Percentiles rank a stretch among this genome's conserved stretches.
Evolutionary conservation across 2,797 vertebrate species (phyloP).

Genomic region (Siniperca undulata): DNA sequence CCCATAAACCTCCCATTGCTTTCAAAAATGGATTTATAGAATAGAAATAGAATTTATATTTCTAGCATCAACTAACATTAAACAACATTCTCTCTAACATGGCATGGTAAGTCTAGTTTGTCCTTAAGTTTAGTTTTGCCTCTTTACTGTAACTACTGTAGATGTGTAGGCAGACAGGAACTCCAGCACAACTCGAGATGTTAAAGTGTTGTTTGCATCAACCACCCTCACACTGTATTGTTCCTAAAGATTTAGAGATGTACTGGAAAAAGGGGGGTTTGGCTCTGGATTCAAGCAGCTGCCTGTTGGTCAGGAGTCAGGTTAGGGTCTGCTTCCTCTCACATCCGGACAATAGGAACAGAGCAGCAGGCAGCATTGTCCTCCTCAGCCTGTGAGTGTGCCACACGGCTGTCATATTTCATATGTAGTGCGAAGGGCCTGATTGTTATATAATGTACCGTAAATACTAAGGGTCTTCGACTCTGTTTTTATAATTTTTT

Average conservation of each 20-base stretch:
- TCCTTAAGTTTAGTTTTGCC: slow-evolving; percentile 5
- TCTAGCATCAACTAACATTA: neutral
- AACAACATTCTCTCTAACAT: neutral
- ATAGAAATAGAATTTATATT: neutral
- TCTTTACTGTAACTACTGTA: slow-evolving; percentile 24
- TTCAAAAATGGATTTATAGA: neutral
- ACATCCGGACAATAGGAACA: slow-evolving; percentile 80
- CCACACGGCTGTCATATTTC: slow-evolving; percentile 36
- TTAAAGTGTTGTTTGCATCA: slow-evolving; percentile 7
- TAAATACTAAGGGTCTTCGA: neutral
- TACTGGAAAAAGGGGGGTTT: slow-evolving; percentile 42
- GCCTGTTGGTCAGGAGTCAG: slow-evolving; percentile 80
- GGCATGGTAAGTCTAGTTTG: neutral
- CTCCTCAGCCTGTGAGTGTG: slow-evolving; percentile 69
- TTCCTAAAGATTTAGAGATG: slow-evolving; percentile 9
- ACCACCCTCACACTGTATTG: slow-evolving; percentile 38
- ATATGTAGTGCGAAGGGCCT: neutral
- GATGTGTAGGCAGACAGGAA: slow-evolving; percentile 9
- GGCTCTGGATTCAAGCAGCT: slow-evolving; percentile 66
- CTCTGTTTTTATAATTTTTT: neutral
- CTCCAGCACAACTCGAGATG: neutral
- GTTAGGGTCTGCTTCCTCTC: slow-evolving; percentile 87
- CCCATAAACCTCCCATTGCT: neutral
- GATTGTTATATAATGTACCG: slow-evolving; percentile 52
- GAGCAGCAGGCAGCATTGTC: slow-evolving; percentile 70